phyloP scores from a whole-genome alignment of 2,113 vertebrate species.

The Trinectes maculatus region DNA sequence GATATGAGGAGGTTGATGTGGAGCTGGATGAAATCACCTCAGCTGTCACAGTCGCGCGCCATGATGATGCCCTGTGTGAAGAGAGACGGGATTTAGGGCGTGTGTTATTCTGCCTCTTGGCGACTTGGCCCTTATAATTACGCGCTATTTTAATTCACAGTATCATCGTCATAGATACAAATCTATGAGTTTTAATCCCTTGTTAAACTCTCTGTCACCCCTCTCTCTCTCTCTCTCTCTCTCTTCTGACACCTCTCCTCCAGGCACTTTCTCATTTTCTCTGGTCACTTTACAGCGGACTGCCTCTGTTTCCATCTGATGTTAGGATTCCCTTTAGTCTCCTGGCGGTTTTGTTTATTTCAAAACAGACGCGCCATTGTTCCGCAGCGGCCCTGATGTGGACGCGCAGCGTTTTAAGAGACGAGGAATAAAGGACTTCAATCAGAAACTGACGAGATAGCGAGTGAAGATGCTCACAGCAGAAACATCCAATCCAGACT shows the following conservation, averaged over 20 bases:
- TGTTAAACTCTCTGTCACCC: constrained; percentile 83
- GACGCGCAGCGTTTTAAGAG: constrained; percentile 42
- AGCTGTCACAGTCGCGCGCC: no score
- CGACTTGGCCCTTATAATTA: constrained; percentile 51
- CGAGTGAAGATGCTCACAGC: constrained; percentile 8
- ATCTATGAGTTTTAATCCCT: constrained; percentile 78
- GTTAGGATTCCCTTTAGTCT: constrained; percentile 75
- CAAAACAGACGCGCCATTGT: constrained; percentile 79
- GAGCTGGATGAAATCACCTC: no score
- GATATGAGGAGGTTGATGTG: no score
- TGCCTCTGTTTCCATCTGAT: constrained; percentile 70
- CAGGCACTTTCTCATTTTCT: constrained; percentile 69
- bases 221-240: constrained; percentile 39
- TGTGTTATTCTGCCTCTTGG: constrained; percentile 43
- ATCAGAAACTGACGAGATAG: constrained; percentile 58
- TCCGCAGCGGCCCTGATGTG: constrained; percentile 46
- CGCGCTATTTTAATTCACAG: constrained; percentile 57
- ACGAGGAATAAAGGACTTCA: constrained; percentile 56
- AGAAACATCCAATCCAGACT: no score
- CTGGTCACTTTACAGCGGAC: constrained; percentile 61
- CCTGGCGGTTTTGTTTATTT: constrained; percentile 72
- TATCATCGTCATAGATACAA: constrained; percentile 66
- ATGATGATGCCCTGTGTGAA: not conserved
- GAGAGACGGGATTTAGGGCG: constrained; percentile 17
- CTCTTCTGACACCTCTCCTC: constrained; percentile 61